Conservation (phyloP, 2,888 invertebrate genomes). For the Vannuccia rotundouncinata region DNA sequence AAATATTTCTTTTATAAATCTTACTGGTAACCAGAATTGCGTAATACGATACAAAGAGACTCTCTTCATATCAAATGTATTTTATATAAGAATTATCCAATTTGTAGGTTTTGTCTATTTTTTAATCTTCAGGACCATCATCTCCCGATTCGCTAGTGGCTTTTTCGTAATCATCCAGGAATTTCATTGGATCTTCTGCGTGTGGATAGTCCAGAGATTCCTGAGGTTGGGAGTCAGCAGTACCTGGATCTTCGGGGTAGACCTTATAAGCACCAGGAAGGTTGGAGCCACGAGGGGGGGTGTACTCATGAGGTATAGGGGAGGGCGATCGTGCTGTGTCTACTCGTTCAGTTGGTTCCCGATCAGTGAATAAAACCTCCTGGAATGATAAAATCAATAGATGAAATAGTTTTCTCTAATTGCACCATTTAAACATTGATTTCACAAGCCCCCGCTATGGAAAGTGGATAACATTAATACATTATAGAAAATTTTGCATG, state of each 20-base stretch:
- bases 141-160: constrained; percentile 25
- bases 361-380: background rate
- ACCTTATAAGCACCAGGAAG: background rate
- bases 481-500: too few species aligned
- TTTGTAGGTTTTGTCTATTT: too few species aligned
- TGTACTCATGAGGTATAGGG: background rate
- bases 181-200: constrained; percentile 28
- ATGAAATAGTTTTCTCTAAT: too few species aligned
- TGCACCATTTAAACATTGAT: too few species aligned
- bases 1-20: too few species aligned
- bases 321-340: background rate
- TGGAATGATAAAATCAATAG: too few species aligned
- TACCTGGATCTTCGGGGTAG: background rate
- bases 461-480: too few species aligned
- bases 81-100: too few species aligned
- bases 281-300: background rate
- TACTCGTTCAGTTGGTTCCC: background rate
- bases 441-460: too few species aligned
- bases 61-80: too few species aligned
- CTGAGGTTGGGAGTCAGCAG: background rate
- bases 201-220: background rate
- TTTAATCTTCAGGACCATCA: background rate
- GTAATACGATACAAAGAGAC: too few species aligned
- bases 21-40: too few species aligned
- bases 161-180: constrained; percentile 34